Evolutionary conservation across 2,797 vertebrate species (phyloP).

Genomic region (Esox masquinongy): DNA sequence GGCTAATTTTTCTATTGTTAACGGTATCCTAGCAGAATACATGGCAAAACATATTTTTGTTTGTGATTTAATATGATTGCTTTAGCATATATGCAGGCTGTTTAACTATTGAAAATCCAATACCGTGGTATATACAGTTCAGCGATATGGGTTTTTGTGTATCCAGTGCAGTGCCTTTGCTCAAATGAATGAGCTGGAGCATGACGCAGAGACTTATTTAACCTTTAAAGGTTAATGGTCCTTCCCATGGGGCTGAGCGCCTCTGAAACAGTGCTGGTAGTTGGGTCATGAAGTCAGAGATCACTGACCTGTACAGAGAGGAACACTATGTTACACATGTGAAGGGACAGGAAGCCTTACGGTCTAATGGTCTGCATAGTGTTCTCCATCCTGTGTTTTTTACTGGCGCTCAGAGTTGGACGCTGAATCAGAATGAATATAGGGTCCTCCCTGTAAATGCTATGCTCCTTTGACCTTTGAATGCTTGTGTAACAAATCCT

Average conservation of each 20-base stretch:
- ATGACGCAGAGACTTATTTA: conserved; percentile 1
- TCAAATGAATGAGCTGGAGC: not conserved
- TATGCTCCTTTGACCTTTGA: conserved; percentile 23
- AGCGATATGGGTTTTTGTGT: not conserved
- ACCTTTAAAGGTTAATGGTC: conserved; percentile 39
- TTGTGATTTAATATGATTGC: not conserved
- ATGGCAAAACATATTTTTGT: too few species aligned
- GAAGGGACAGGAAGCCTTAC: conserved; percentile 11
- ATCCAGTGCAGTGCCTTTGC: not conserved
- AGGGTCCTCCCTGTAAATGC: conserved; percentile 41
- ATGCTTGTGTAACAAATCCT: not conserved
- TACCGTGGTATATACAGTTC: not conserved
- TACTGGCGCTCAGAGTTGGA: conserved; percentile 53
- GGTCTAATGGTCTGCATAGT: conserved; percentile 11
- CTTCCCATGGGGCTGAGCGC: conserved; percentile 24
- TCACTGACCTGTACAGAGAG: conserved; percentile 10
- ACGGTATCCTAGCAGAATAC: not conserved
- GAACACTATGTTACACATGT: not conserved
- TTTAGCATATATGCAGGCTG: not conserved
- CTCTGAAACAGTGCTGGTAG: conserved; percentile 31
- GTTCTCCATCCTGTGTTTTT: conserved; percentile 28
- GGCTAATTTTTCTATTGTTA: not conserved
- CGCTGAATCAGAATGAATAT: conserved; percentile 54
- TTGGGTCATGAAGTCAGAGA: conserved; percentile 29
- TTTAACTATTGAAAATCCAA: not conserved